Percentiles rank a stretch among this genome's conserved stretches.
Evolutionary conservation across 2,888 invertebrate genomes (phyloP).

Genomic region (Tachina fera): DNA sequence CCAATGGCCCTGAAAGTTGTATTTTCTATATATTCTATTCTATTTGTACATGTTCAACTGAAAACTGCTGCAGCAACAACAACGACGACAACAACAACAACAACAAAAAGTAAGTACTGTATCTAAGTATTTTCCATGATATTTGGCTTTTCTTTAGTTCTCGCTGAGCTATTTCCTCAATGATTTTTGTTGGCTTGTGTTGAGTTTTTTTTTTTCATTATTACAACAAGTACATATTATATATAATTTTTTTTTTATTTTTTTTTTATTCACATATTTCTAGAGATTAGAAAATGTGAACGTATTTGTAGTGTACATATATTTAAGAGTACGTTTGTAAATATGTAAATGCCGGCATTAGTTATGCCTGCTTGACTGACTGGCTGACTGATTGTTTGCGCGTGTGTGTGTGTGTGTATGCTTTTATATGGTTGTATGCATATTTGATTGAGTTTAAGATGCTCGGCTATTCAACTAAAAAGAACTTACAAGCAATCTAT

Average conservation of each 20-base stretch:
- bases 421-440: constrained; percentile 40
- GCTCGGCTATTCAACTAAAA: constrained; percentile 50
- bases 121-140: constrained; percentile 64
- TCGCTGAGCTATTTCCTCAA: constrained; percentile 68
- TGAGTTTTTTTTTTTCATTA: constrained; percentile 9
- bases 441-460: constrained; percentile 56
- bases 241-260: constrained; percentile 25
- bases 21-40: constrained; percentile 33
- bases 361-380: constrained; percentile 46
- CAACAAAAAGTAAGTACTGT: background rate
- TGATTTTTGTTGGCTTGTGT: constrained; percentile 59
- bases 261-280: constrained; percentile 39
- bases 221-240: constrained; percentile 30
- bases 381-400: background rate
- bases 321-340: constrained; percentile 15
- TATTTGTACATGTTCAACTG: constrained; percentile 28
- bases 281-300: constrained; percentile 58
- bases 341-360: constrained; percentile 52
- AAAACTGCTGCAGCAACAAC: background rate
- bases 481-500: constrained; percentile 45
- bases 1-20: constrained; percentile 69
- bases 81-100: constrained; percentile 2
- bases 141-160: constrained; percentile 58
- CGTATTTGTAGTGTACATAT: constrained; percentile 10
- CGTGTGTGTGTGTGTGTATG: no score